phyloP scores from a whole-genome alignment of 1,140 invertebrate species.

The Saccostrea echinata region DNA sequence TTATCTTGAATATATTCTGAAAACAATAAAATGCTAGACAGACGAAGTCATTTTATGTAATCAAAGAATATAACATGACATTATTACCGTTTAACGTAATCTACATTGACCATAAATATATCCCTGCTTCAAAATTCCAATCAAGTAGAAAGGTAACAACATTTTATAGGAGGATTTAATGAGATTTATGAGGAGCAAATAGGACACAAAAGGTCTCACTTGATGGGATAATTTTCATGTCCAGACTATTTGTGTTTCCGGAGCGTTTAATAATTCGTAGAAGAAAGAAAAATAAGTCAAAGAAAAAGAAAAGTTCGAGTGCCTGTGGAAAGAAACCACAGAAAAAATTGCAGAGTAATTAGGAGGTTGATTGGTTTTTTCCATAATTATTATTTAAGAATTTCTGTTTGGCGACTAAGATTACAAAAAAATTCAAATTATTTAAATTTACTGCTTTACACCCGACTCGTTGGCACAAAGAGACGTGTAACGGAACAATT shows the following conservation, averaged over 20 bases:
- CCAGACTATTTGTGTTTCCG: neutral
- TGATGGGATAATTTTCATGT: neutral
- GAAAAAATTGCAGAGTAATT: too few relatives aligned
- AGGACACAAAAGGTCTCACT: neutral
- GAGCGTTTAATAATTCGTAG: neutral
- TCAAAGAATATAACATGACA: neutral
- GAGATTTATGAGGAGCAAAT: constrained; percentile 17
- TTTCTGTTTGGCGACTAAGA: neutral
- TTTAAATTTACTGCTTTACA: too few relatives aligned
- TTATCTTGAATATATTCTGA: neutral
- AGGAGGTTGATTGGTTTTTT: too few relatives aligned
- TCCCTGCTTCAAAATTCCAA: neutral
- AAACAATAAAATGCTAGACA: neutral
- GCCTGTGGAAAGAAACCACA: too few relatives aligned
- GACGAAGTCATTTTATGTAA: neutral
- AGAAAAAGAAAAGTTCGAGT: too few relatives aligned
- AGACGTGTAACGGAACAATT: too few relatives aligned
- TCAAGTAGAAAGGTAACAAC: neutral
- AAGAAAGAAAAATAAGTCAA: too few relatives aligned
- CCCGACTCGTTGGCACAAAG: too few relatives aligned
- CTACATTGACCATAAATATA: neutral
- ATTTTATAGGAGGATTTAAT: neutral
- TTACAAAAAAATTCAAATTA: too few relatives aligned
- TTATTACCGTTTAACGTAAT: neutral
- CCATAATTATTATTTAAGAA: neutral